Base-by-base conservation (phyloP, 2,113 vertebrate genomes). In the Pachypanchax playfairii region DNA sequence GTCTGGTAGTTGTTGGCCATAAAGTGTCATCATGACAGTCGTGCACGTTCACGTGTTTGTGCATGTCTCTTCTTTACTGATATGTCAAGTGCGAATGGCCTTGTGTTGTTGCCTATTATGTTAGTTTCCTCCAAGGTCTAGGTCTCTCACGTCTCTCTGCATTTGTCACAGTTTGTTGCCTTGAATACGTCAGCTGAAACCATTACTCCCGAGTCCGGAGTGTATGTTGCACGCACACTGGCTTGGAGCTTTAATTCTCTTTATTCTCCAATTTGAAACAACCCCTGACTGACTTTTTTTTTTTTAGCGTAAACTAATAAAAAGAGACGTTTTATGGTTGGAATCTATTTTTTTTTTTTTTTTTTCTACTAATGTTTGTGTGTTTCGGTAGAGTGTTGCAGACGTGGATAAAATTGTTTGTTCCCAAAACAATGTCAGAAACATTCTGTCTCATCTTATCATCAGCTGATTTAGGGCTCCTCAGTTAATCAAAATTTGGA, bases 131-230 rank as follows among this genome's bases (percentile, higher is more conserved):
- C 28, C 60, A 52, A 64, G 70, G 49, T 61, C 54, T 42, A 52
- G 46, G 52, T 75, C 69, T 75, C 63, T 69, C 17, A 6, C 77
- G 71, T 58, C 67, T 80, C 79, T 72, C 80, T 83, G 74, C 41
- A 75, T 86, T 75, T 70, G 73, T 83, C 80, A 86, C 77, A 80
- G 75, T 80, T 73, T 76, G 58, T 72, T 76, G 72, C 31, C 55
- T 57, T 47, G 56, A 76, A 60, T 57, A 77, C 52, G 49, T 67
- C 48, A 20, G n/a, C 33, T 42, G 52, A 51, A 33, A 57, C 36
- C 75, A 70, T 60, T 51, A 42, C 51, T 53, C 38, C 42, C 8
- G 50, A 62, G 59, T 70, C 47, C 8, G 15, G 48, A 62, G 59
- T 20, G 18, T 33, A 52, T 14, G 39, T 57, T 72, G 55, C 11